phyloP scores from a whole-genome alignment of 2,888 invertebrate species.

The Pediacus dermestoides region DNA sequence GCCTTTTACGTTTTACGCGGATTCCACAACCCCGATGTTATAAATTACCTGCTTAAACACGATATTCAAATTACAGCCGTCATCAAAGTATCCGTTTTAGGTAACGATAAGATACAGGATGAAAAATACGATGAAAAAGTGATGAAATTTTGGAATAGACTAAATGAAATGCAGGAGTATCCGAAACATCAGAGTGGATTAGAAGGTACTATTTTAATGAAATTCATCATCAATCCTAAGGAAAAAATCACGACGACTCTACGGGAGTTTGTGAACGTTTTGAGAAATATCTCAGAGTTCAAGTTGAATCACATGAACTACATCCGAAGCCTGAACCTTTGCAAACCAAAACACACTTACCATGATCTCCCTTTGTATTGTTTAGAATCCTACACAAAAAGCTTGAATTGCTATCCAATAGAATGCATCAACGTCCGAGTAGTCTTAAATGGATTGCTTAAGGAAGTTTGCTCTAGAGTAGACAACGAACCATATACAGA shows the following conservation, averaged over 20 bases:
- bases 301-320: constrained; percentile 35
- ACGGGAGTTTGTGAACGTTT: constrained; percentile 26
- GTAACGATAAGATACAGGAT: constrained; percentile 15
- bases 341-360: constrained; percentile 18
- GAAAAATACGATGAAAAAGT: constrained; percentile 4
- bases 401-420: constrained; percentile 24
- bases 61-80: constrained; percentile 27
- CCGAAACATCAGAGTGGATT: constrained; percentile 16
- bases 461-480: constrained; percentile 25
- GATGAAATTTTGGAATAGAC: constrained; percentile 18
- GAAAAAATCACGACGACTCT: constrained; percentile 16
- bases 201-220: constrained; percentile 33
- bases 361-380: constrained; percentile 20
- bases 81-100: constrained; percentile 12
- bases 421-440: constrained; percentile 27
- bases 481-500: no score
- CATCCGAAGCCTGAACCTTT: constrained; percentile 27
- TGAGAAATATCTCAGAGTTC: constrained; percentile 30
- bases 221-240: constrained; percentile 15
- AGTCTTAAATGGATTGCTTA: constrained; percentile 27
- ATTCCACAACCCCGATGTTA: constrained; percentile 23
- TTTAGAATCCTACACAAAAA: constrained; percentile 26
- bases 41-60: constrained; percentile 23
- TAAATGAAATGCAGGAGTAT: constrained; percentile 21
- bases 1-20: constrained; percentile 34